Base-by-base conservation (phyloP, 2,113 vertebrate genomes). In the Chamaea fasciata region DNA sequence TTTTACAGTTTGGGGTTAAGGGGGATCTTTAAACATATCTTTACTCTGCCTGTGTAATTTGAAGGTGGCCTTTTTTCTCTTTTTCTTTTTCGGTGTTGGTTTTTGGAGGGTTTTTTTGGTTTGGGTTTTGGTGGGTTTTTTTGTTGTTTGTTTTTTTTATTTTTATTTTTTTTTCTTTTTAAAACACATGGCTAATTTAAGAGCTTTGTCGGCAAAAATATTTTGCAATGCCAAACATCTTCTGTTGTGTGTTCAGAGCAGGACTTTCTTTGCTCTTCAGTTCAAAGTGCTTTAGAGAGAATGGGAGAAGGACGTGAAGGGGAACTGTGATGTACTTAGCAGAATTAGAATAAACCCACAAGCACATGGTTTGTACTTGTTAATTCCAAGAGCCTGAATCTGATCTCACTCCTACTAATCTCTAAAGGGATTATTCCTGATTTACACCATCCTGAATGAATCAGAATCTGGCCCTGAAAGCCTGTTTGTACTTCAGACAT, bases 301-400 rank as follows among this genome's bases (percentile, higher is more conserved):
- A 46, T 13, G 33, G 19, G 31, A 95, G 68, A 83, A 90, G 76
- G 83, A 87, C 37, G 5, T 28, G 91, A 92, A 89, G 94, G 88
- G 94, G 83, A 96, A 92, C 35, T n/a, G 56, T 89, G 82, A 70
- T 87, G 55, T 92, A 42, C 69, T 93, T 93, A 93, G 76, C 47
- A 70, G 90, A 95, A 93, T 97, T 97, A 94, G 90, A 90, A 88
- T 96, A 95, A 96, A 49, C 88, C 64, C 68, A 89, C 88, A 52
- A 87, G 83, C 92, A 92, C 92, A 85, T 96, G 92, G 81, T 95
- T 97, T 91, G 81, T 95, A 68, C 91, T 92, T 87, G 46, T 62
- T 95, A 94, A 78, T 87, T 92, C 87, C 44, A 37, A 81, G 78
- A 90, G 87, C 64, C 55, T 76, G 94, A 80, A 92, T 92, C 92